phyloP scores from a whole-genome alignment of 2,888 invertebrate species.

The Drosophila pegasa region DNA sequence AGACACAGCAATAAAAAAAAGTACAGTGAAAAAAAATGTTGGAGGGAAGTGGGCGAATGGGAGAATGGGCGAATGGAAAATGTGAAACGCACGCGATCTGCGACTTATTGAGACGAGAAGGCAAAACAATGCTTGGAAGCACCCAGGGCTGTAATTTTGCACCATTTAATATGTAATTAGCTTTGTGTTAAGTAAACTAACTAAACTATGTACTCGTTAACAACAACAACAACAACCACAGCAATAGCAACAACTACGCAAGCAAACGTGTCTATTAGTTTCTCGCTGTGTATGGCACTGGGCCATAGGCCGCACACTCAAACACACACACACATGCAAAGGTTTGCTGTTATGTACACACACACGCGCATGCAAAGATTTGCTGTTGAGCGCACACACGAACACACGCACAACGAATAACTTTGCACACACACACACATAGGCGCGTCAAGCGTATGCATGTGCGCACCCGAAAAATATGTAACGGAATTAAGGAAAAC shows the following conservation, averaged over 20 bases:
- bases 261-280: constrained; percentile 57
- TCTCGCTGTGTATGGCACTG: constrained; percentile 44
- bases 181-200: constrained; percentile 81
- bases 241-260: constrained; percentile 49
- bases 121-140: constrained; percentile 83
- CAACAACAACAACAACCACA: constrained; percentile 23
- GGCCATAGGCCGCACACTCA: constrained; percentile 29
- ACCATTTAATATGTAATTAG: constrained; percentile 82
- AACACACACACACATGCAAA: constrained; percentile 12
- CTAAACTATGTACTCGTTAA: constrained; percentile 51
- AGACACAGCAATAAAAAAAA: not conserved
- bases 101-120: constrained; percentile 73
- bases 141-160: constrained; percentile 84
- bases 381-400: constrained; percentile 39
- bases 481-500: constrained; percentile 24
- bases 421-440: constrained; percentile 38
- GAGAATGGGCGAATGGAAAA: constrained; percentile 16
- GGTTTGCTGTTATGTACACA: constrained; percentile 8
- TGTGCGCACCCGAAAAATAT: constrained; percentile 68
- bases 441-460: constrained; percentile 67
- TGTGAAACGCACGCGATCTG: constrained; percentile 39
- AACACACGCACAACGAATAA: constrained; percentile 24
- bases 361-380: constrained; percentile 16
- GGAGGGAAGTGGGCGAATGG: not conserved
- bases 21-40: not conserved